Evolutionary conservation across 2,113 vertebrate species (phyloP).

Genomic region (Haemorhous mexicanus): DNA sequence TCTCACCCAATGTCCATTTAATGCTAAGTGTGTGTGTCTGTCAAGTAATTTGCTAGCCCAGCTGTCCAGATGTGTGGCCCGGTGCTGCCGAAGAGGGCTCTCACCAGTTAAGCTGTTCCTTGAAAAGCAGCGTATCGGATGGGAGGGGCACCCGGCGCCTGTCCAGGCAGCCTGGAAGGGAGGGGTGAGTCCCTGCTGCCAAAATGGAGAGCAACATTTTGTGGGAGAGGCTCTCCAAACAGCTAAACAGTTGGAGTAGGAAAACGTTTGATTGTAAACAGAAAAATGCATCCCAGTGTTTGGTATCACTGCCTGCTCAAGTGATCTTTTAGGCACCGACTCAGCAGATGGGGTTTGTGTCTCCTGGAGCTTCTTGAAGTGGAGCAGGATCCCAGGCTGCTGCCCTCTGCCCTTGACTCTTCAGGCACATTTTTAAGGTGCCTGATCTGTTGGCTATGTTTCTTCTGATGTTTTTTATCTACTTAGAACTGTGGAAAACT

Average conservation of each 20-base stretch:
- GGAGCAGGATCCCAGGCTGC: background rate
- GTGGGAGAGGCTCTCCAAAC: background rate
- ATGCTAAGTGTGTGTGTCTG: background rate
- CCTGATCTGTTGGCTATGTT: background rate
- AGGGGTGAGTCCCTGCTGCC: background rate
- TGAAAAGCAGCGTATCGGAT: accelerated
- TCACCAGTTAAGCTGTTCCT: background rate
- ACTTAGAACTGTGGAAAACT: background rate
- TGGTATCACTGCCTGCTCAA: accelerated
- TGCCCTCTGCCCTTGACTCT: background rate
- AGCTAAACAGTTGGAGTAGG: background rate
- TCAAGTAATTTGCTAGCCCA: background rate
- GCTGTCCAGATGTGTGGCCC: too few species aligned
- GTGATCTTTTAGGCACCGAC: background rate
- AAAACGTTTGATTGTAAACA: background rate
- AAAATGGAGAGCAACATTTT: background rate
- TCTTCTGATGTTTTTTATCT: background rate
- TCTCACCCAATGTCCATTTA: background rate
- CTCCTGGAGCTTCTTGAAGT: background rate
- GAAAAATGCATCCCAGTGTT: background rate
- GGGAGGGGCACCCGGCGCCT: background rate
- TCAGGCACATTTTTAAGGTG: background rate
- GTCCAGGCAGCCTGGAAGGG: background rate
- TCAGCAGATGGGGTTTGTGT: accelerated
- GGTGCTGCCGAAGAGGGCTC: background rate